Evolutionary conservation across 2,888 invertebrate species (phyloP).

Genomic region (Papilio protenor): DNA sequence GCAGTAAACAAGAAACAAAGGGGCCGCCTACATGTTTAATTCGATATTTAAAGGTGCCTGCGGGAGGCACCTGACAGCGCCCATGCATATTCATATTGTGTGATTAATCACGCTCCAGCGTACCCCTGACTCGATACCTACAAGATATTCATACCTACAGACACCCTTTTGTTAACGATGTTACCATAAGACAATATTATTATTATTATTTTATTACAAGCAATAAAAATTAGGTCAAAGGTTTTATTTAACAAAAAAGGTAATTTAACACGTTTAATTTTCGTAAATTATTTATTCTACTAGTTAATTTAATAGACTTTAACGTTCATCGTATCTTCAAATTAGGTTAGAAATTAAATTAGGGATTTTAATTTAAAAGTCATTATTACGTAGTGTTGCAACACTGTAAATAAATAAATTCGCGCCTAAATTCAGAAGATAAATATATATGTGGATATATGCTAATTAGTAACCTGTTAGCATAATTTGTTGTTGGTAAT

Average conservation of each 20-base stretch:
- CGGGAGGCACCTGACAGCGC: slow-evolving; percentile 67
- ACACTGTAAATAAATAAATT: neutral
- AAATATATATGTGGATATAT: neutral
- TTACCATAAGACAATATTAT: slow-evolving; percentile 43
- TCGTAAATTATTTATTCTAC: too few relatives aligned
- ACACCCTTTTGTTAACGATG: slow-evolving; percentile 39
- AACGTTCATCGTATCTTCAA: too few relatives aligned
- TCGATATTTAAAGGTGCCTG: slow-evolving; percentile 77
- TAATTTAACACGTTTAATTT: too few relatives aligned
- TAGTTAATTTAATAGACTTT: too few relatives aligned
- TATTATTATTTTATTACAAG: neutral
- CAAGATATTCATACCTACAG: slow-evolving; percentile 46
- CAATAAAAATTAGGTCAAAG: too few relatives aligned
- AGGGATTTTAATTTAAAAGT: neutral
- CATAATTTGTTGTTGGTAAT: too few relatives aligned
- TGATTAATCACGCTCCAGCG: slow-evolving; percentile 74
- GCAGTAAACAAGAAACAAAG: slow-evolving; percentile 39
- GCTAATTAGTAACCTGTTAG: neutral
- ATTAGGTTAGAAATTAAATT: neutral
- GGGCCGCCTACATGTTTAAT: slow-evolving; percentile 70
- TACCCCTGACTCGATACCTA: slow-evolving; percentile 59
- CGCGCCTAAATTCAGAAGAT: neutral
- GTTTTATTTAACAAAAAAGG: too few relatives aligned
- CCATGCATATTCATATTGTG: slow-evolving; percentile 81
- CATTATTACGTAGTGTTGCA: neutral